Conservation (phyloP, 2,797 vertebrate species). For the Cossypha dichroa region DNA sequence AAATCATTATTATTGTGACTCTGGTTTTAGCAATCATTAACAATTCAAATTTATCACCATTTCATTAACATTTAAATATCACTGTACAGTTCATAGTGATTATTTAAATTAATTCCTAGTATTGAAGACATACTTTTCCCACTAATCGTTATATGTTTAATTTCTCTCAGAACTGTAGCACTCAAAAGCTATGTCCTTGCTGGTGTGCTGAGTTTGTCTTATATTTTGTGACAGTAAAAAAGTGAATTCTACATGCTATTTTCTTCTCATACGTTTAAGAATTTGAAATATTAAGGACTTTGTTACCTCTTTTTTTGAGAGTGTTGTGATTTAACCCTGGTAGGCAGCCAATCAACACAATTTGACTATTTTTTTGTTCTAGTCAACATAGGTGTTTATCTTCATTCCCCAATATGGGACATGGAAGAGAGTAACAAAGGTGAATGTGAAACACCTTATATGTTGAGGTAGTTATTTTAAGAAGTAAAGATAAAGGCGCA, state of each 20-base stretch:
- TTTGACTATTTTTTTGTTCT: background rate
- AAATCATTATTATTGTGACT: background rate
- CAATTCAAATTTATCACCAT: background rate
- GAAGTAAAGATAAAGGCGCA: background rate
- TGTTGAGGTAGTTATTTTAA: background rate
- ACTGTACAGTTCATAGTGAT: background rate
- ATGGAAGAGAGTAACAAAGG: background rate
- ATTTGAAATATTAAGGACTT: background rate
- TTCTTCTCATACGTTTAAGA: background rate
- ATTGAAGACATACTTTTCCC: background rate
- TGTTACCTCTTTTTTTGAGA: background rate
- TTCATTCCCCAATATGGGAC: background rate
- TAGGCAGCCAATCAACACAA: background rate
- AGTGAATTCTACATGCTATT: background rate
- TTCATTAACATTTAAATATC: background rate
- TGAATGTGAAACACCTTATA: background rate
- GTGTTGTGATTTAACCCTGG: background rate
- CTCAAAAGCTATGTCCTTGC: background rate
- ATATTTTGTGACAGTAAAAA: background rate
- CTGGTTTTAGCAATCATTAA: background rate
- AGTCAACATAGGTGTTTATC: background rate
- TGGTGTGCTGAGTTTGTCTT: background rate
- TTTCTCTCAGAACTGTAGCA: background rate
- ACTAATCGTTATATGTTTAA: background rate
- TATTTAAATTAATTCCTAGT: conserved; percentile 9